Conservation (phyloP, 2,113 vertebrate species). For the Anguilla rostrata region DNA sequence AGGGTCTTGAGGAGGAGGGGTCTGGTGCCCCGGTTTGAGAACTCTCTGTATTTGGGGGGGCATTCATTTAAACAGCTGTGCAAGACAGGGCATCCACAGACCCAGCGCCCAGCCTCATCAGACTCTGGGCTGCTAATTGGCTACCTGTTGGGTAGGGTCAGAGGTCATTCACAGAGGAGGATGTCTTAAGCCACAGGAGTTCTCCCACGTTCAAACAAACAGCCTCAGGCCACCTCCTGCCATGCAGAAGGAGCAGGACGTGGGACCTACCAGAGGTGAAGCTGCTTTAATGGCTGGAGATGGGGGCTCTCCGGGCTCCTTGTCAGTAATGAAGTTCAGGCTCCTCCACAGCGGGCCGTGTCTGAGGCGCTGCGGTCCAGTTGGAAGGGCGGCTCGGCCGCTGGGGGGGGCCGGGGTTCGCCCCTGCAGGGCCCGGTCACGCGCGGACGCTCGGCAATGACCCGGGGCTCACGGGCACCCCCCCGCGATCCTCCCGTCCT, state of each 20-base stretch:
- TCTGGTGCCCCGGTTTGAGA: background rate
- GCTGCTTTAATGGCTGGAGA: background rate
- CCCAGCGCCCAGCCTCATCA: conserved; percentile 4
- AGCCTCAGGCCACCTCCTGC: background rate
- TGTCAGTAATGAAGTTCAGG: background rate
- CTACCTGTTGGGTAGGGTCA: conserved; percentile 29
- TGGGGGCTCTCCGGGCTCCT: background rate
- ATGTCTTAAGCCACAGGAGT: background rate
- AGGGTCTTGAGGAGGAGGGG: background rate
- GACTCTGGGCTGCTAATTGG: conserved; percentile 26
- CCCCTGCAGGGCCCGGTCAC: background rate
- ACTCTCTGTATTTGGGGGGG: background rate
- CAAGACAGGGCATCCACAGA: conserved; percentile 3
- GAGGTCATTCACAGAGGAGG: background rate
- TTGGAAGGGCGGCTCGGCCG: too few species aligned
- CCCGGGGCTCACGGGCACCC: background rate
- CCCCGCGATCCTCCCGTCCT: background rate
- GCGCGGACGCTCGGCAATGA: background rate
- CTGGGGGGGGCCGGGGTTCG: background rate
- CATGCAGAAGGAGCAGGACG: background rate
- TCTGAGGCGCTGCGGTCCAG: background rate
- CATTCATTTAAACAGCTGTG: conserved; percentile 24
- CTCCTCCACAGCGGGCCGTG: background rate
- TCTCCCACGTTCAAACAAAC: background rate
- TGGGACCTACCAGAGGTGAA: background rate